Conservation (phyloP, 1,140 invertebrate genomes). For the Homalodisca vitripennis region DNA sequence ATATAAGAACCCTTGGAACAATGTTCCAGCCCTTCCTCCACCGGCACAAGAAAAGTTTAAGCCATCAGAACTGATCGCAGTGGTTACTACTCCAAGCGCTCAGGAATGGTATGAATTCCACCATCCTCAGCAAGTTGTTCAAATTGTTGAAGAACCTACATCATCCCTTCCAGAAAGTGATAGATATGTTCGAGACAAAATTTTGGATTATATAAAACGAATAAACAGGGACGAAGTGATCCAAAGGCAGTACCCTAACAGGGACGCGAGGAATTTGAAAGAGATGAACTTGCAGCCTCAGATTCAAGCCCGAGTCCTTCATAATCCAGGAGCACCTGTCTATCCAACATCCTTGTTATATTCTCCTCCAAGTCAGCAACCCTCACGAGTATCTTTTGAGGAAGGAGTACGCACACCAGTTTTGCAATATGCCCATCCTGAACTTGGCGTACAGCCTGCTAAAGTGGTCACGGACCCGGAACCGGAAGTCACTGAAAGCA, state of each 20-base stretch:
- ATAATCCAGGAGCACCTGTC: slow-evolving; percentile 58
- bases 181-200: slow-evolving; percentile 39
- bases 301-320: slow-evolving; percentile 66
- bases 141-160: slow-evolving; percentile 18
- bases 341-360: slow-evolving; percentile 65
- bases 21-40: slow-evolving; percentile 7
- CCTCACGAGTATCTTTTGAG: slow-evolving; percentile 54
- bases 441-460: slow-evolving; percentile 70
- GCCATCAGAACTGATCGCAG: slow-evolving; percentile 1
- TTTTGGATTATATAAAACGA: slow-evolving; percentile 60
- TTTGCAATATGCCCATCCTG: slow-evolving; percentile 74
- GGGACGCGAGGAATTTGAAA: slow-evolving; percentile 12
- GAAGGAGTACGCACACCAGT: slow-evolving; percentile 69
- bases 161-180: slow-evolving; percentile 31
- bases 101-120: slow-evolving; percentile 28
- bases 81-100: neutral
- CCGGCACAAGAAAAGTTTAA: slow-evolving; percentile 11
- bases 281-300: slow-evolving; percentile 45
- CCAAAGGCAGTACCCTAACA: slow-evolving; percentile 20
- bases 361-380: slow-evolving; percentile 49
- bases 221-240: slow-evolving; percentile 61
- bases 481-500: slow-evolving; percentile 42
- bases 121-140: slow-evolving; percentile 22
- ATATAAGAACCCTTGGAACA: slow-evolving; percentile 14
- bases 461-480: slow-evolving; percentile 52